Percentiles rank a stretch among this genome's conserved stretches.
These are phyloP conservation scores for Apaloderma vittatum DNA, from an alignment of 2,113 vertebrate genomes.

Conservation along the genomic window DNA sequence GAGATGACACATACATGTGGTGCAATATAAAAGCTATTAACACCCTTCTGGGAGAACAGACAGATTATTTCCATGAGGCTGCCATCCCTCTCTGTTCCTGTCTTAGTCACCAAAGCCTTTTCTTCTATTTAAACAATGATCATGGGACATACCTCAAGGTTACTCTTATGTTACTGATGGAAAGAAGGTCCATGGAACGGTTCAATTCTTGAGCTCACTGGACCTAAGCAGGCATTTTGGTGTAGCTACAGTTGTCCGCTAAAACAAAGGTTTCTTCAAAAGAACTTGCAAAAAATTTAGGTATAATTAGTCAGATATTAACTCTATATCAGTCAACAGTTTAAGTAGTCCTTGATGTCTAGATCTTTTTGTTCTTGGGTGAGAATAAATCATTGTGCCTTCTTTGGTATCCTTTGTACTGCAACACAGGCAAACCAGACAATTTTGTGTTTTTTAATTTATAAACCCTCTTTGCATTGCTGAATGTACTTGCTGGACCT, in stretches of 20 bases:
- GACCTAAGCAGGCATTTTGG: neutral
- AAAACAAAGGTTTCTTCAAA: neutral
- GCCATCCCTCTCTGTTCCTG: neutral
- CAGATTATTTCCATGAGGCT: conserved; percentile 11
- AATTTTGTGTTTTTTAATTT: neutral
- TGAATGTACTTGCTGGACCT: neutral
- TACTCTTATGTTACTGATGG: neutral
- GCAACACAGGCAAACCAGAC: neutral
- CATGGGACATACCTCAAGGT: neutral
- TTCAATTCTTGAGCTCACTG: neutral
- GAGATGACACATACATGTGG: neutral
- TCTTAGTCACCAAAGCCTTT: neutral
- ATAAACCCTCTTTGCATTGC: neutral
- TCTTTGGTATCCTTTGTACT: neutral
- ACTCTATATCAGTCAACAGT: neutral
- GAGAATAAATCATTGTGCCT: neutral
- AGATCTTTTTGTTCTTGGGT: neutral
- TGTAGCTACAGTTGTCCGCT: neutral
- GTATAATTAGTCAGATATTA: neutral
- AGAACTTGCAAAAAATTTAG: neutral
- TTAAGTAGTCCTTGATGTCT: neutral
- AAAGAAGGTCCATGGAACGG: neutral
- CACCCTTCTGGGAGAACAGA: neutral
- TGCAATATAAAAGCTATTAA: neutral
- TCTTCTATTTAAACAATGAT: neutral